Conservation (phyloP, 2,113 vertebrate genomes). For the Neofelis nebulosa region DNA sequence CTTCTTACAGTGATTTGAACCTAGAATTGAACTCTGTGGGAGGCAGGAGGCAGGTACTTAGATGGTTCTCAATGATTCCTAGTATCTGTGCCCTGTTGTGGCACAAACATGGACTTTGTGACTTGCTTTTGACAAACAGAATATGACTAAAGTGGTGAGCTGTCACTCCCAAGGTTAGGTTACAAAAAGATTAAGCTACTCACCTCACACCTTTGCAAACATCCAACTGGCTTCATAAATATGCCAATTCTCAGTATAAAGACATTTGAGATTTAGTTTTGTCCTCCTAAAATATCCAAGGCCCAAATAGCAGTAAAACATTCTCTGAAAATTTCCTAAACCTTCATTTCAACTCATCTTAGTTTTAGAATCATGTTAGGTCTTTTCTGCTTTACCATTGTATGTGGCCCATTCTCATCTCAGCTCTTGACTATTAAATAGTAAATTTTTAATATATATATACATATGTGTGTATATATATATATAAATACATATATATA, state of each 20-base stretch:
- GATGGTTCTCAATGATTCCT: not conserved
- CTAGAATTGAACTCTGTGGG: not conserved
- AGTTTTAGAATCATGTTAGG: not conserved
- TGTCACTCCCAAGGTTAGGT: not conserved
- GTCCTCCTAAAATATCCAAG: not conserved
- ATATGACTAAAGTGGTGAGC: not conserved
- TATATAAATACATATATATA: too few species aligned
- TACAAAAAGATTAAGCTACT: not conserved
- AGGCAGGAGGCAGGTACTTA: not conserved
- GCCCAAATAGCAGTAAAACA: not conserved
- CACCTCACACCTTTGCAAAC: not conserved
- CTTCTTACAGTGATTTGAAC: not conserved
- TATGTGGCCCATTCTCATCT: not conserved
- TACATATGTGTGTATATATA: too few species aligned
- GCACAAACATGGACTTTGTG: not conserved
- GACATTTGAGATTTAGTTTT: not conserved
- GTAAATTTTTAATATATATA: not conserved
- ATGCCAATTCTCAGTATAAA: not conserved
- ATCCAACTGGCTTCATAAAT: not conserved
- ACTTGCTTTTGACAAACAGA: not conserved
- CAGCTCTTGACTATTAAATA: not conserved
- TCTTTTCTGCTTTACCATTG: not conserved
- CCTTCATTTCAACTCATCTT: not conserved
- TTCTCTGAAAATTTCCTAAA: not conserved
- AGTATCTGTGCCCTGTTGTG: not conserved